Base-by-base conservation (phyloP, 1,140 invertebrate genomes). In the Onthophagus taurus region DNA sequence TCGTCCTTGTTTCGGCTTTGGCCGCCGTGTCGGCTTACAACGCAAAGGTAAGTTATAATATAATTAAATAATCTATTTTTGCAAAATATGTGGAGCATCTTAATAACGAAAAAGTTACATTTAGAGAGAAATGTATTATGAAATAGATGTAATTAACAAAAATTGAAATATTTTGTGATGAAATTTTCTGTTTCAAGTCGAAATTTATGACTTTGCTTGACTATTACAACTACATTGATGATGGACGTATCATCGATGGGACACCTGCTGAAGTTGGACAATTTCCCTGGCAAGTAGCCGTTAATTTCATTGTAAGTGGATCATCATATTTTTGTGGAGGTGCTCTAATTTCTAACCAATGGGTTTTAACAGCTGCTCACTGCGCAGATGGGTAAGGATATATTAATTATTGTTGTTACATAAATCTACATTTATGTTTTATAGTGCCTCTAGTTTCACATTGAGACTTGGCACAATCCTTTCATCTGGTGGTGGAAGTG, bases 401-500 rank as follows among this genome's bases (percentile, higher is more conserved):
- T 24, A 35, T 30, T 33, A 5, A 12, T 16, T 33, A 33, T 13
- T 14, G 12, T 14, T 34, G 33, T 17, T 34, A 12, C 19, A 9
- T 12, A 2, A 34, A 34, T 34, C 12, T 14, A 12, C n/a, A 34
- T 34, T 36, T 2, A 23, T 21, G 13, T 37, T 37, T 23, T 21
- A 24, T 23, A 45, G 47, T 21, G 44, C 50, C 17, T 29, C 16
- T 9, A 19, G 29, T 9, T 47, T 47, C 18, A 33, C 42, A 11
- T 11, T 34, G 8, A 37, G 47, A 19, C 23, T 39, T 1, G 44
- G 48, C 16, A 37, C 30, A 8, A 30, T 43, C 6, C 35, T 38
- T n/a, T 19, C 45, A 42, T 64, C 67, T 31, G 31, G 30, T n/a
- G 59, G 63, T 21, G 54, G 61, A 48, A 56, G 57, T 41, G 64